Evolutionary conservation across 2,113 vertebrate genomes (phyloP).

Genomic region (Bettongia penicillata): DNA sequence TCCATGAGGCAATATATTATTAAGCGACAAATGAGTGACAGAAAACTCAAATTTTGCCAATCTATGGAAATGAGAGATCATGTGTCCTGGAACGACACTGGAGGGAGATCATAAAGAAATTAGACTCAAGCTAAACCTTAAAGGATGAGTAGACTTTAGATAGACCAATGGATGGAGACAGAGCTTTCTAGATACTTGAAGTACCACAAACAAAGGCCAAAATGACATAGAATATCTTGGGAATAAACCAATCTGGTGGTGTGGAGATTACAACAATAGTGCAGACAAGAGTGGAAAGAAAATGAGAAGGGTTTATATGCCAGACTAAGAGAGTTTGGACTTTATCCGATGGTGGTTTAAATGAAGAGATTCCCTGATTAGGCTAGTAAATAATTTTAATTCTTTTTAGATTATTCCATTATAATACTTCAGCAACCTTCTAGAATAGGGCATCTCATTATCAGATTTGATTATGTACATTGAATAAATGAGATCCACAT

Average conservation of each 20-base stretch:
- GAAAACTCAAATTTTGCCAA: neutral
- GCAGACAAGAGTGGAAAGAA: neutral
- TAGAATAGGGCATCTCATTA: neutral
- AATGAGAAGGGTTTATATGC: neutral
- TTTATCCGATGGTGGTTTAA: neutral
- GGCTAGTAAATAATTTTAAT: neutral
- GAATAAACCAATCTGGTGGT: neutral
- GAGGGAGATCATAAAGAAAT: neutral
- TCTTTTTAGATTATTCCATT: neutral
- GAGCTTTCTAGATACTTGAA: neutral
- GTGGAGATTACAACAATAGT: neutral
- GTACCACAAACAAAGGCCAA: neutral
- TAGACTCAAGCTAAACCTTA: neutral
- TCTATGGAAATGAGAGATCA: neutral
- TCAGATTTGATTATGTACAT: neutral
- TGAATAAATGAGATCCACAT: neutral
- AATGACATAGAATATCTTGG: neutral
- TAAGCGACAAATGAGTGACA: neutral
- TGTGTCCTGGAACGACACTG: neutral
- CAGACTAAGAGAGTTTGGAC: neutral
- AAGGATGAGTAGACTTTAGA: neutral
- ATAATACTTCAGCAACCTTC: neutral
- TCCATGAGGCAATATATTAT: neutral
- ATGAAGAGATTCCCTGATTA: neutral
- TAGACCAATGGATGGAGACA: neutral